A percentile compares a stretch with the other conserved stretches of the same genome.
Evolutionary conservation across 1,140 invertebrate genomes (phyloP).

Genomic region (Lasaia peninsularis): DNA sequence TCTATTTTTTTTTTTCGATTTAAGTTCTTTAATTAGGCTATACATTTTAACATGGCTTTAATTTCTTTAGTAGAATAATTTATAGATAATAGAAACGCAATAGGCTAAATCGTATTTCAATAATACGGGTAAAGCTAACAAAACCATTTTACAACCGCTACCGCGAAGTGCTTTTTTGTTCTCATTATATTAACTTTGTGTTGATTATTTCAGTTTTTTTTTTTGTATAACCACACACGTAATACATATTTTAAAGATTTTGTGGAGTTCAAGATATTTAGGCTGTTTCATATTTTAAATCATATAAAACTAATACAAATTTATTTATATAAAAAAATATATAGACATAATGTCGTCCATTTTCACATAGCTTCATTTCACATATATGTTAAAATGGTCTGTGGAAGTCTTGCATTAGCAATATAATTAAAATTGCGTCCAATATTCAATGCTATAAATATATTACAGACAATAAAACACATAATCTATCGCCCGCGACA

Average conservation of each 20-base stretch:
- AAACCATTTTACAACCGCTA: not conserved
- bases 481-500: too few species aligned
- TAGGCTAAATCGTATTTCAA: not conserved
- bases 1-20: not conserved
- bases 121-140: too few species aligned
- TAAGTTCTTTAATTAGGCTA: not conserved
- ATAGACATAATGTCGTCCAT: not conserved
- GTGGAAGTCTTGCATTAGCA: conserved; percentile 3
- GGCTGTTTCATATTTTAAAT: too few species aligned
- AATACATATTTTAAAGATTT: too few species aligned
- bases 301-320: too few species aligned
- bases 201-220: too few species aligned
- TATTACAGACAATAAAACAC: too few species aligned
- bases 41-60: conserved; percentile 5
- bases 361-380: not conserved
- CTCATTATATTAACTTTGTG: too few species aligned
- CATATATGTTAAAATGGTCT: not conserved
- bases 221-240: too few species aligned
- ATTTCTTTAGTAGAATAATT: conserved; percentile 1
- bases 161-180: not conserved
- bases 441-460: too few species aligned
- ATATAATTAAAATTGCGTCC: not conserved
- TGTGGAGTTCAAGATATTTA: too few species aligned
- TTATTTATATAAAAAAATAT: not conserved
- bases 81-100: not conserved